Evolutionary conservation across 2,797 vertebrate species (phyloP), one percentile per base, ranked within the genome.

Genomic region (Morus bassanus): DNA sequence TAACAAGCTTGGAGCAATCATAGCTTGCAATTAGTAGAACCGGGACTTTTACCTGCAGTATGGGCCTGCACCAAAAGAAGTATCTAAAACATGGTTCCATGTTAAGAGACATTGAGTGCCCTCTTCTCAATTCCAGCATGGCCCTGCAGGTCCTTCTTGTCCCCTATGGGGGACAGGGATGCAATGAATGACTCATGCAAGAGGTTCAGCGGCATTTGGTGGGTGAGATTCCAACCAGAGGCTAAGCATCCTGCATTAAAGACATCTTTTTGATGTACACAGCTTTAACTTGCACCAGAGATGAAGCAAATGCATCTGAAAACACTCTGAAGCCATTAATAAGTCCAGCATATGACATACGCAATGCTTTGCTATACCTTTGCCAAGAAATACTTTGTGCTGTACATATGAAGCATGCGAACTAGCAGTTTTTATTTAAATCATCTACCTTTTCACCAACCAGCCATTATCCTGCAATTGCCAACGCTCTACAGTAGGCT

Each of bases 11-110:
- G 41, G 27, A 59, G 51, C 51, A 87, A 18, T 31, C 56, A 30
- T 13, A 57, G 43, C 31, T 45, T 24, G 18, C 3, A 3, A 73
- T 25, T 23, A 68, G 43, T 22, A 63, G n/a, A 88, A 75, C 22
- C 2, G 3, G 12, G 39, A 59, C 45, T 77, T 76, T 18, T 23
- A 79, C 22, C 79, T 64, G 45, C 75, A 54, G n/a, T 18, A 54
- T 0, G 1, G 31, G 51, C 33, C 37, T n/a, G 21, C 46, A 87
- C 23, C 7, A 75, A 64, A 64, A 64, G 46, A 37, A 12, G 10
- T 2, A 70, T 8, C 13, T 41, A n/a, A 84, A 91, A 50, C 1
- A 2, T 0, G 1, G 9, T 37, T 43, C 31, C 6, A 18, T 0
- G 0, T 39, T 54, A 23, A 6, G 37, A 61, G 45, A 33, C 21